A percentile compares a stretch with the other conserved stretches of the same genome.
Evolutionary conservation across 2,888 invertebrate genomes (phyloP).

Genomic region (Melanargia galathea): DNA sequence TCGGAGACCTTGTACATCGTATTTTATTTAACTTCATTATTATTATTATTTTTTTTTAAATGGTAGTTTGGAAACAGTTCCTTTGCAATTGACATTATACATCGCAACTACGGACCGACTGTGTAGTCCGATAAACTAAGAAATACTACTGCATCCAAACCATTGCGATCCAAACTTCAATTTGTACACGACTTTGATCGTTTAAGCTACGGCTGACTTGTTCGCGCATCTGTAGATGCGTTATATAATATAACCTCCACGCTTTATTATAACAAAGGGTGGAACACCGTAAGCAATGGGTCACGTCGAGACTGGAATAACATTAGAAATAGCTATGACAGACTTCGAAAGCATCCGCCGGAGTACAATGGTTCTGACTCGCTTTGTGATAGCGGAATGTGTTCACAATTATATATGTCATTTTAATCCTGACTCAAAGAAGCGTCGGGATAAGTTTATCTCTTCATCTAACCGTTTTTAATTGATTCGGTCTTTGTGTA

Average conservation of each 20-base stretch:
- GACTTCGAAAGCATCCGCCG: conserved; percentile 25
- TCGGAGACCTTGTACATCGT: no score
- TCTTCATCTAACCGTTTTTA: neutral
- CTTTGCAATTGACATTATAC: no score
- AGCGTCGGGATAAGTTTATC: conserved; percentile 8
- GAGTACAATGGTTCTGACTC: conserved; percentile 23
- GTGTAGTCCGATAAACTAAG: no score
- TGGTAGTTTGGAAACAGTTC: no score
- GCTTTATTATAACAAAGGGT: conserved; percentile 11
- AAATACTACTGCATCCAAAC: no score
- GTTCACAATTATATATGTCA: conserved; percentile 26
- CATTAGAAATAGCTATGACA: conserved; percentile 24
- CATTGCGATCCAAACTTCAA: no score
- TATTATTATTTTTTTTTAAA: no score
- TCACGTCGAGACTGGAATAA: conserved; percentile 29
- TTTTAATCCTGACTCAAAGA: conserved; percentile 23
- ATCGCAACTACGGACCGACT: no score
- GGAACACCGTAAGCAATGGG: conserved; percentile 12
- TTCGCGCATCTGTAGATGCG: neutral
- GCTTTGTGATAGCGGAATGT: conserved; percentile 27
- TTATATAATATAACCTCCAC: neutral
- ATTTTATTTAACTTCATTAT: no score
- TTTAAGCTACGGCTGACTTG: no score
- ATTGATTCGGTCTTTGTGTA: neutral
- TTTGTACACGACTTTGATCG: no score